A percentile compares a stretch with the other conserved stretches of the same genome.
These are phyloP conservation scores for Solea senegalensis DNA, from an alignment of 2,113 vertebrate species.

Conservation along the genomic window DNA sequence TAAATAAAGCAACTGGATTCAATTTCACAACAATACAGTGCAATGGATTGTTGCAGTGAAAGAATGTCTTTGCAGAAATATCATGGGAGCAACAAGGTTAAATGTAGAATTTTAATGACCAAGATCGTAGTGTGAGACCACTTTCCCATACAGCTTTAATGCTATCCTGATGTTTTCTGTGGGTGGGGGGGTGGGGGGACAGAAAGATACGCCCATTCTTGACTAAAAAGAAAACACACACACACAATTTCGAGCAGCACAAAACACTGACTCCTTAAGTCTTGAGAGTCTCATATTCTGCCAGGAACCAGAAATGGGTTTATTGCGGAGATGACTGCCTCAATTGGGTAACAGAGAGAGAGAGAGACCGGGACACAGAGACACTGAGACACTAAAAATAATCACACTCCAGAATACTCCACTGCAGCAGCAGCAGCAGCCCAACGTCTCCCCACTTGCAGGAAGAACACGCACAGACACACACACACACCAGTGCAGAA, in stretches of 20 bases:
- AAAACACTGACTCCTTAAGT: conserved; percentile 7
- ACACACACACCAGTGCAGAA: conserved; percentile 47
- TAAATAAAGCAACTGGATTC: conserved; percentile 23
- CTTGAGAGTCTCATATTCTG: conserved; percentile 11
- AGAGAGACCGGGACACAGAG: conserved; percentile 25
- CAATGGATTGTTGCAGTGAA: conserved; percentile 2
- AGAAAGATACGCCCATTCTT: conserved; percentile 1
- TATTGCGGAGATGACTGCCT: conserved; percentile 30
- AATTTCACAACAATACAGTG: conserved; percentile 35
- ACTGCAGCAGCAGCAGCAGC: conserved; percentile 16
- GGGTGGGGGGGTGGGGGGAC: not conserved
- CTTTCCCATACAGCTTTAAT: conserved; percentile 39
- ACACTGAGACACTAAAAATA: conserved; percentile 61
- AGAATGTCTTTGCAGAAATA: conserved; percentile 36
- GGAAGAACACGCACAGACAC: conserved; percentile 44
- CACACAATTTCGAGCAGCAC: not conserved
- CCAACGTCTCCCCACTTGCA: conserved; percentile 37
- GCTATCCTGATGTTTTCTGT: conserved; percentile 36
- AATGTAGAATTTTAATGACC: conserved; percentile 37
- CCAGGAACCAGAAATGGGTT: conserved; percentile 35
- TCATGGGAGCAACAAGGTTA: conserved; percentile 25
- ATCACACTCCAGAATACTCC: conserved; percentile 57
- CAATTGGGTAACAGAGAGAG: conserved; percentile 35
- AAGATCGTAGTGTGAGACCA: conserved; percentile 12
- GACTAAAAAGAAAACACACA: not conserved